Conservation (phyloP, 1,140 invertebrate genomes). For the Sarcophaga peregrina region DNA sequence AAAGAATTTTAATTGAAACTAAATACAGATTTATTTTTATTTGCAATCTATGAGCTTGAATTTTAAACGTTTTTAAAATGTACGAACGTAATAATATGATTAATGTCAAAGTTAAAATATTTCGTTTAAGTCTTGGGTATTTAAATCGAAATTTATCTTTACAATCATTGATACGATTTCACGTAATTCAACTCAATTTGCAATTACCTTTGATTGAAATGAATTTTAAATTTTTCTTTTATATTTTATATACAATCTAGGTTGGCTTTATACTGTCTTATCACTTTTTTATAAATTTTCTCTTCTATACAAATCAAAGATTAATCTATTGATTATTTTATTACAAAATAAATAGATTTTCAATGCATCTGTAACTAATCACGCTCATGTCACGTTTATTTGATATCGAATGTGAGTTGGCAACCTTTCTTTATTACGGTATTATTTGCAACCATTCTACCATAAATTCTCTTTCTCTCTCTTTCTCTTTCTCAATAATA, state of each 20-base stretch:
- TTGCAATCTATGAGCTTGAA: no score
- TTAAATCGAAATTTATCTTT: no score
- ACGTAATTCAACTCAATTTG: no score
- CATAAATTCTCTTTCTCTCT: background rate
- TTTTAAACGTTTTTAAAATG: no score
- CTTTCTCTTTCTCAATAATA: background rate
- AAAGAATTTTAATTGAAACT: no score
- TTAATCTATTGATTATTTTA: background rate
- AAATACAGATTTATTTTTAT: no score
- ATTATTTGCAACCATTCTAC: background rate
- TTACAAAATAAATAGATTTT: background rate
- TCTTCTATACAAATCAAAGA: background rate
- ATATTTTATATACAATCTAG: background rate
- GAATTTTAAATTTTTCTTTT: background rate
- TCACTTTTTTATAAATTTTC: background rate
- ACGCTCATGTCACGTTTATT: slow-evolving; percentile 14
- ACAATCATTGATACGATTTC: no score
- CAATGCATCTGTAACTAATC: background rate
- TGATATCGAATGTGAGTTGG: background rate
- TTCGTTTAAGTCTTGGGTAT: no score
- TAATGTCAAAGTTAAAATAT: no score
- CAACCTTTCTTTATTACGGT: background rate
- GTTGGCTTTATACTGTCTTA: background rate
- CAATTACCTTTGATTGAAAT: background rate
- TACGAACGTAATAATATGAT: no score